Percentiles rank a stretch among this genome's conserved stretches.
phyloP scores from a whole-genome alignment of 2,888 invertebrate species.

The Drosophila prostipennis region DNA sequence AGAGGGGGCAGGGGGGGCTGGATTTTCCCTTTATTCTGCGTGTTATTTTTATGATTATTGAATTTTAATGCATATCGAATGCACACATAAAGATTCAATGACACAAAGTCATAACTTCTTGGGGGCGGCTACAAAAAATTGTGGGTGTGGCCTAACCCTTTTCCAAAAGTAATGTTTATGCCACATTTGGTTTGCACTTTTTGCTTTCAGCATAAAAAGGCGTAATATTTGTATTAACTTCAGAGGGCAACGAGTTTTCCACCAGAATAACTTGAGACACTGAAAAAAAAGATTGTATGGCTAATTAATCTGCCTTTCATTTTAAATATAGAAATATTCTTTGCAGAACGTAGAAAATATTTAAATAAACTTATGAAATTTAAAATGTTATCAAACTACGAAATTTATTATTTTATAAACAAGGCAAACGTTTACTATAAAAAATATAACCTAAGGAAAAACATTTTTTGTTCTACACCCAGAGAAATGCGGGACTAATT shows the following conservation, averaged over 20 bases:
- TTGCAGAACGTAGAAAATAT: too few species aligned
- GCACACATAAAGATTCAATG: slow-evolving; percentile 76
- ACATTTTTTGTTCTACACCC: too few species aligned
- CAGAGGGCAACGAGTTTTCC: neutral
- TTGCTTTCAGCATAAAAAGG: slow-evolving; percentile 54
- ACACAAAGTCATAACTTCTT: slow-evolving; percentile 60
- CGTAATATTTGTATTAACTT: slow-evolving; percentile 48
- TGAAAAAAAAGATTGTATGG: neutral
- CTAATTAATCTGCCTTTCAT: too few species aligned
- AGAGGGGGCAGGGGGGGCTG: neutral
- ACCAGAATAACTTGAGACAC: neutral
- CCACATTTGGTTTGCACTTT: slow-evolving; percentile 65
- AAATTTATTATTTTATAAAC: too few species aligned
- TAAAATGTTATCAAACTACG: too few species aligned
- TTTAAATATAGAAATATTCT: too few species aligned
- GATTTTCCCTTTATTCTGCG: slow-evolving; percentile 33
- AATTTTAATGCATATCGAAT: slow-evolving; percentile 82
- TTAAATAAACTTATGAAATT: too few species aligned
- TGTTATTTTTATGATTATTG: slow-evolving; percentile 81
- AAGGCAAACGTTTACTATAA: too few species aligned
- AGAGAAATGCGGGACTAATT: too few species aligned
- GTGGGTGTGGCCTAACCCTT: slow-evolving; percentile 31
- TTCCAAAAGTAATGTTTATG: slow-evolving; percentile 58
- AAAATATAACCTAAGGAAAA: too few species aligned
- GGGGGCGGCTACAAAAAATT: slow-evolving; percentile 24